phyloP scores from a whole-genome alignment of 2,888 invertebrate species.

The Noctua janthe region DNA sequence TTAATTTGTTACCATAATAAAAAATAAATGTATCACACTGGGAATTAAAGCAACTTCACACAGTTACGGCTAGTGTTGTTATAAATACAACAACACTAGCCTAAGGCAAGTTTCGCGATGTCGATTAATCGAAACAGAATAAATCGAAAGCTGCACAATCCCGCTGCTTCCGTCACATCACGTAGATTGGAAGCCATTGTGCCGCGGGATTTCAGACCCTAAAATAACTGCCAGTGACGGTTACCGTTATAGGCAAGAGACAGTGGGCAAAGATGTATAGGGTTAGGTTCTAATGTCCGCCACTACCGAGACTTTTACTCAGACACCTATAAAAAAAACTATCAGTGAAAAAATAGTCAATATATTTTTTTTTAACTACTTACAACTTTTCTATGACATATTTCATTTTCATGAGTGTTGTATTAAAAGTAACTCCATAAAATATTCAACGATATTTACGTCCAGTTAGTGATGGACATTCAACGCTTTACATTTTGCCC shows the following conservation, averaged over 20 bases:
- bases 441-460: not conserved
- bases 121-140: slow-evolving; percentile 27
- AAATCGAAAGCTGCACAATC: slow-evolving; percentile 38
- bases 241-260: slow-evolving; percentile 63
- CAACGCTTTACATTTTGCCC: not conserved
- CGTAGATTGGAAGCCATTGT: slow-evolving; percentile 45
- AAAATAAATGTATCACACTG: slow-evolving; percentile 5
- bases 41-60: too few relatives aligned
- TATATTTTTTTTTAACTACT: not conserved
- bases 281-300: not conserved
- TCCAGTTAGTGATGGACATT: not conserved
- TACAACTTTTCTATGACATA: not conserved
- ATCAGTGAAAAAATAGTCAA: not conserved
- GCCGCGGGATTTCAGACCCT: slow-evolving; percentile 58
- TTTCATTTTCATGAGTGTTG: too few relatives aligned
- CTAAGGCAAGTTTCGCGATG: slow-evolving; percentile 3
- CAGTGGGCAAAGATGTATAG: not conserved
- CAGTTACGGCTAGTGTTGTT: too few relatives aligned
- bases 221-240: slow-evolving; percentile 59
- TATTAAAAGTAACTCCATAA: not conserved
- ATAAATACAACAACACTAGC: not conserved
- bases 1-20: not conserved
- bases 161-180: slow-evolving; percentile 19
- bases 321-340: not conserved
- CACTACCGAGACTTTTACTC: not conserved